phyloP scores from a whole-genome alignment of 53 echinoderm and acorn worm species.

The Apostichopus leukothele region DNA sequence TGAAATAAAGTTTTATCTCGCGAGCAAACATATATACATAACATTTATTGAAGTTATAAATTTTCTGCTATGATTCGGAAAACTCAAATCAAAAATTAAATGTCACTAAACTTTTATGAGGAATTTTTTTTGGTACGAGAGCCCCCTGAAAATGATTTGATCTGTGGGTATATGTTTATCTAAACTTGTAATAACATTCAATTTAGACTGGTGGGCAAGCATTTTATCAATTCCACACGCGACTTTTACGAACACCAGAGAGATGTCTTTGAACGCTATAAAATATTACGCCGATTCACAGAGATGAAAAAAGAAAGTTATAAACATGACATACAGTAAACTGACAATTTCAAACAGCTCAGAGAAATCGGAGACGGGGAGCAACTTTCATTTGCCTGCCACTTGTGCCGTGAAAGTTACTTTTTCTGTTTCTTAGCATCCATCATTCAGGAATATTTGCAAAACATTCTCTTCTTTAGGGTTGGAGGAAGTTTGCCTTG shows the following conservation, averaged over 20 bases:
- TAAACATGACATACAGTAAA: conserved; percentile 40
- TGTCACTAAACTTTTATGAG: conserved; percentile 44
- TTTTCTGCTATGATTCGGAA: conserved; percentile 35
- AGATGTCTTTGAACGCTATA: conserved; percentile 38
- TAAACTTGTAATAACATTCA: conserved; percentile 48
- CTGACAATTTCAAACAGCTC: conserved; percentile 6
- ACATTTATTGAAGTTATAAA: conserved; percentile 42
- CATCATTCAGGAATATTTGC: neutral
- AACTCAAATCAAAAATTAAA: conserved; percentile 48
- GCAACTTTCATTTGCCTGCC: neutral
- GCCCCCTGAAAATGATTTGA: conserved; percentile 43
- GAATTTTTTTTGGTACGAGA: conserved; percentile 39
- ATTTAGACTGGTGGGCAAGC: conserved; percentile 29
- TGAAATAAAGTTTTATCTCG: conserved; percentile 48
- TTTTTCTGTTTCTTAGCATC: neutral
- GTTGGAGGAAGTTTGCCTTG: neutral
- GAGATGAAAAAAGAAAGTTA: conserved; percentile 28
- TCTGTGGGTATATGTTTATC: conserved; percentile 41
- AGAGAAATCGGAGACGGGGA: conserved; percentile 18
- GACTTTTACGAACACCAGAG: conserved; percentile 37
- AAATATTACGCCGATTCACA: conserved; percentile 40
- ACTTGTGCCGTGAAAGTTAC: neutral
- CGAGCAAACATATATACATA: conserved; percentile 46
- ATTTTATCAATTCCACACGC: conserved; percentile 47
- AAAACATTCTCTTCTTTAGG: neutral